Evolutionary conservation across 2,888 invertebrate species (phyloP).

Genomic region (Dryomyza anilis): DNA sequence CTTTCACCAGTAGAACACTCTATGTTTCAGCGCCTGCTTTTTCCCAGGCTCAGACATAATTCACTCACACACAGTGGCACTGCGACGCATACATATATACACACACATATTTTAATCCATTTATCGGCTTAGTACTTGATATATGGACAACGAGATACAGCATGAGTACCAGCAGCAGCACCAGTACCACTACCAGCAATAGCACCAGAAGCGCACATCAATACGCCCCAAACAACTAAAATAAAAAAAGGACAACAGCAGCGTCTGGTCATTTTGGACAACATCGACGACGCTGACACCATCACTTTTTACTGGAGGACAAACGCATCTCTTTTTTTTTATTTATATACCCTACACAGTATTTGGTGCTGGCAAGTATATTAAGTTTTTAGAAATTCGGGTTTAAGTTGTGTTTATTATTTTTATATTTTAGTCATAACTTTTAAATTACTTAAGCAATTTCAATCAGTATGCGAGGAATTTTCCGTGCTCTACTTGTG

Average conservation of each 20-base stretch:
- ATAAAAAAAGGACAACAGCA: slow-evolving; percentile 4
- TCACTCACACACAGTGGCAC: not conserved
- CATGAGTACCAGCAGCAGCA: not conserved
- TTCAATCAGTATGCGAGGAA: too few species aligned
- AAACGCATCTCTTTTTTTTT: not conserved
- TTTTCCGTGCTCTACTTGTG: too few species aligned
- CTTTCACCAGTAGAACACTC: not conserved
- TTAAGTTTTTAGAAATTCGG: too few species aligned
- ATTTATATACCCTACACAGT: too few species aligned
- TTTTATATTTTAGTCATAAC: too few species aligned
- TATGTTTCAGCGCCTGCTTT: not conserved
- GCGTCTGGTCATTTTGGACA: slow-evolving; percentile 7
- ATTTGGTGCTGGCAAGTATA: too few species aligned
- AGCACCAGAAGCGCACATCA: not conserved
- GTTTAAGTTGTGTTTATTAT: too few species aligned
- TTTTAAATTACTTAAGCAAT: too few species aligned
- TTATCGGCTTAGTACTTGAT: slow-evolving; percentile 29
- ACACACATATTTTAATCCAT: slow-evolving; percentile 24
- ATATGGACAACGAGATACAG: slow-evolving; percentile 19
- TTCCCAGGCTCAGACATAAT: not conserved
- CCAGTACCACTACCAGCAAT: too few species aligned
- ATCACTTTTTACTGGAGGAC: not conserved
- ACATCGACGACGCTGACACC: slow-evolving; percentile 10
- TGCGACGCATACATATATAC: not conserved
- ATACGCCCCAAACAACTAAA: too few species aligned